Evolutionary conservation across 2,113 vertebrate genomes (phyloP).

Genomic region (Sturnus vulgaris): DNA sequence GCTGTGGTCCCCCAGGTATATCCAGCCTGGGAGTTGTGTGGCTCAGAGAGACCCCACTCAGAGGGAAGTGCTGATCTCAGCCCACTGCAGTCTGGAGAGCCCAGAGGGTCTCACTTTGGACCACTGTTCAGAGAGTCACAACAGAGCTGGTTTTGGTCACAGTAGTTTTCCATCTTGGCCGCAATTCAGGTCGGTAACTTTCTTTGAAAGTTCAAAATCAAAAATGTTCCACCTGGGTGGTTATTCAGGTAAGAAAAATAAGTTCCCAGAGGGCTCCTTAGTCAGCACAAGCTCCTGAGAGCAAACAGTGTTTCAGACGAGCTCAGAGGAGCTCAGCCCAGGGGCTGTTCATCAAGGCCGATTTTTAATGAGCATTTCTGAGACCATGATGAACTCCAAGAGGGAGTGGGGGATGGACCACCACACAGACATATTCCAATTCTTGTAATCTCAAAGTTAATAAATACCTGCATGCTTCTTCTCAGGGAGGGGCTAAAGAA

Average conservation of each 20-base stretch:
- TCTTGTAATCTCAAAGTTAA: background rate
- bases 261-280: background rate
- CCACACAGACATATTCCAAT: background rate
- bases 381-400: background rate
- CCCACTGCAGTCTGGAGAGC: rapidly evolving
- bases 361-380: background rate
- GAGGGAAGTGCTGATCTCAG: background rate
- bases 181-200: rapidly evolving
- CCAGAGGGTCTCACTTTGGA: background rate
- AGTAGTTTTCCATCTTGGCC: background rate
- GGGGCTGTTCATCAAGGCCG: rapidly evolving
- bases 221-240: background rate
- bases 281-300: background rate
- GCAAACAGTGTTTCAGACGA: background rate
- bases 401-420: background rate
- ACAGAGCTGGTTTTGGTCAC: background rate
- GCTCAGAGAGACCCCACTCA: background rate
- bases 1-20: background rate
- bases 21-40: no score
- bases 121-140: background rate
- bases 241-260: background rate
- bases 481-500: background rate
- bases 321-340: background rate
- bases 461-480: background rate
- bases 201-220: background rate